Percentiles rank a stretch among this genome's conserved stretches.
Conservation (phyloP, 2,888 invertebrate species). For the Cantharis nigra region DNA sequence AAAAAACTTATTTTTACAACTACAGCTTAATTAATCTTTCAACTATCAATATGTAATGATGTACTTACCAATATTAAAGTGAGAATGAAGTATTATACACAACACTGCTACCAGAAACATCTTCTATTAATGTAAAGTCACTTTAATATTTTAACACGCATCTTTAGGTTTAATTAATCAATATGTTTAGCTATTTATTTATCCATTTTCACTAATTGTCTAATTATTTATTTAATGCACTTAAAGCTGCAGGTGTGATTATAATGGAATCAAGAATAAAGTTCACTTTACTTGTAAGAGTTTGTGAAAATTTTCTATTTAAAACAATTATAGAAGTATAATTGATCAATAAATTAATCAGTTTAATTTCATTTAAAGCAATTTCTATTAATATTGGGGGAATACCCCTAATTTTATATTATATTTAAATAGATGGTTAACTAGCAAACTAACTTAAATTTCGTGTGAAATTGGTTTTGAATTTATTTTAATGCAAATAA, state of each 20-base stretch:
- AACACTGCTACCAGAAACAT: constrained; percentile 12
- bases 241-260: neutral
- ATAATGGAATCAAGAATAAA: neutral
- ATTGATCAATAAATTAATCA: no score
- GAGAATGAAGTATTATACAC: constrained; percentile 11
- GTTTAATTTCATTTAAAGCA: no score
- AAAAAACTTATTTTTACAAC: neutral
- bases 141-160: constrained; percentile 16
- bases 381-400: no score
- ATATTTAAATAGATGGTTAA: no score
- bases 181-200: neutral
- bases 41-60: neutral
- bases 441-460: no score
- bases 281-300: neutral
- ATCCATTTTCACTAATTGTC: neutral
- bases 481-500: no score
- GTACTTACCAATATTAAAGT: constrained; percentile 13
- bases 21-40: neutral
- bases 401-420: no score
- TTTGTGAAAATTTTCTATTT: neutral
- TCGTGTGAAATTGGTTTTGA: no score
- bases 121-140: constrained; percentile 15
- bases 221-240: neutral
- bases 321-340: neutral
- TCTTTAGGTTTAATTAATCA: constrained; percentile 5